phyloP scores from a whole-genome alignment of 2,888 invertebrate species.

The Troides helena region DNA sequence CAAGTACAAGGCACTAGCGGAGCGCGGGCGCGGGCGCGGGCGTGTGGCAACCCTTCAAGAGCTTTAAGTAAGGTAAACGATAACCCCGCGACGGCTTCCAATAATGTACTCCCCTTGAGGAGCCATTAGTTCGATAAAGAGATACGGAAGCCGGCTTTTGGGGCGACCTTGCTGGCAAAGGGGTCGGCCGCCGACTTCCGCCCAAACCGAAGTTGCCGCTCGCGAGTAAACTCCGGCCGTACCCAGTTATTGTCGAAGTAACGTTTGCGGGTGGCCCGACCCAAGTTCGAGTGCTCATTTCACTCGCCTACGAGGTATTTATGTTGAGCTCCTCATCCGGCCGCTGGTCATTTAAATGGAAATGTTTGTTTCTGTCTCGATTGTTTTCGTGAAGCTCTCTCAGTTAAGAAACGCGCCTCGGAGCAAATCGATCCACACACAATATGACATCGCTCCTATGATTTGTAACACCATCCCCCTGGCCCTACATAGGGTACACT shows the following conservation, averaged over 20 bases:
- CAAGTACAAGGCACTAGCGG: no score
- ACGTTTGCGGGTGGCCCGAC: not conserved
- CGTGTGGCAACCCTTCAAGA: not conserved
- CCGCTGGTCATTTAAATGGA: no score
- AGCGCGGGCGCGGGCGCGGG: no score
- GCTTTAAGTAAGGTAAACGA: constrained; percentile 24
- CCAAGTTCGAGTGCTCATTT: not conserved
- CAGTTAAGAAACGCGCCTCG: no score
- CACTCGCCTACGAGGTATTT: no score
- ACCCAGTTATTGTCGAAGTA: not conserved
- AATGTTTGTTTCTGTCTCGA: no score
- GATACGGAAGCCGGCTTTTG: constrained; percentile 26
- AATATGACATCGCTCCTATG: no score
- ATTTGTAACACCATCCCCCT: no score
- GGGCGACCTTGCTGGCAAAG: constrained; percentile 11
- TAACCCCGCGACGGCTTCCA: constrained; percentile 30
- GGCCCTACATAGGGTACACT: no score
- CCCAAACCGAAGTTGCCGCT: constrained; percentile 3
- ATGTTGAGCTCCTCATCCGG: no score
- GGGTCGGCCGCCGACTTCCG: constrained; percentile 17
- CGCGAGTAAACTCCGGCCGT: not conserved
- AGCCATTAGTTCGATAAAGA: constrained; percentile 61
- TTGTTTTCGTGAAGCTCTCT: no score
- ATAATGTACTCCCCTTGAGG: constrained; percentile 52
- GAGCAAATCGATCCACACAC: no score